phyloP scores from a whole-genome alignment of 2,888 invertebrate genomes.

The Neoaliturus tenellus region DNA sequence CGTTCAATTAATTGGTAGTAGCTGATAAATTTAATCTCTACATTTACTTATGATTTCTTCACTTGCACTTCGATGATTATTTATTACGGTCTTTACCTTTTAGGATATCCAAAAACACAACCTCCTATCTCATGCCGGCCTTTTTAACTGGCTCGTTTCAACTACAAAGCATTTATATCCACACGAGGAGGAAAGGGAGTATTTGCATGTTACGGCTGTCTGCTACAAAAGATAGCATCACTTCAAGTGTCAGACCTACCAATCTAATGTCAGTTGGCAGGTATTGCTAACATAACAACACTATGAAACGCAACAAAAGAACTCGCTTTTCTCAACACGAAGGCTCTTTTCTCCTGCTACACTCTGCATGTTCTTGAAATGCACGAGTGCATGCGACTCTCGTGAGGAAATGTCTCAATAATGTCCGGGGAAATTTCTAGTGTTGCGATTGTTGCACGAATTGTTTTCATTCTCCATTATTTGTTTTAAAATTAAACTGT shows the following conservation, averaged over 20 bases:
- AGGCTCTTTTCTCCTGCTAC: not conserved
- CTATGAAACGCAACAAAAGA: conserved; percentile 37
- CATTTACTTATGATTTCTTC: too few species aligned
- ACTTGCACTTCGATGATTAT: too few species aligned
- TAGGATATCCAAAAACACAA: not conserved
- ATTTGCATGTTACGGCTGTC: conserved; percentile 22
- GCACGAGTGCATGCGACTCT: conserved; percentile 10
- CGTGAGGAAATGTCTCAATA: not conserved
- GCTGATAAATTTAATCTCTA: too few species aligned
- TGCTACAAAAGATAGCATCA: conserved; percentile 24
- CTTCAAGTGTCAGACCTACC: conserved; percentile 21
- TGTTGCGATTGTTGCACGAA: not conserved
- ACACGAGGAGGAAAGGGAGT: not conserved
- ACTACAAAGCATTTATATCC: not conserved
- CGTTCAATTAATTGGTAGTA: too few species aligned
- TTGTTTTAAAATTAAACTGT: not conserved
- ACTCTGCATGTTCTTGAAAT: not conserved
- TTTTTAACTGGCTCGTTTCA: not conserved
- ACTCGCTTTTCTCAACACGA: conserved; percentile 31
- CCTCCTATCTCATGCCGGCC: not conserved
- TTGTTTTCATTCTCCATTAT: not conserved
- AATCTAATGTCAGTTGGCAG: conserved; percentile 44
- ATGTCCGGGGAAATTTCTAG: not conserved
- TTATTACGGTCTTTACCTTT: not conserved
- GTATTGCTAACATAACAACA: conserved; percentile 41